Evolutionary conservation across 2,888 invertebrate species (phyloP).

Genomic region (Anarsia innoxiella): DNA sequence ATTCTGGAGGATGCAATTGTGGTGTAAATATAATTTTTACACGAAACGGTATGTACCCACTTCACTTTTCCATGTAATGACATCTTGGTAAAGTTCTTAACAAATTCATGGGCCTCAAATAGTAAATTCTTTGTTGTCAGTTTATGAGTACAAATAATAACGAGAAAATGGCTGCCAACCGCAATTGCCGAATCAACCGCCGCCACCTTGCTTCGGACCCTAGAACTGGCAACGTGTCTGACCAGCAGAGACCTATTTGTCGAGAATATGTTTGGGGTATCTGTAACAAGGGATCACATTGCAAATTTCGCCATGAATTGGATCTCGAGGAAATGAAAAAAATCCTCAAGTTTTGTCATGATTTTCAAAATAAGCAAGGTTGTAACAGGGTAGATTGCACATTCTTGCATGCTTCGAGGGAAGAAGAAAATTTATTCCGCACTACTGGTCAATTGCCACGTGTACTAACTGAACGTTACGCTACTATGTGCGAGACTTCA

Average conservation of each 20-base stretch:
- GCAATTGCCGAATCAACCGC: conserved; percentile 27
- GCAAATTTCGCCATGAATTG: conserved; percentile 47
- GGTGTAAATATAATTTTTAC: too few species aligned
- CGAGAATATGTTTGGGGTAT: conserved; percentile 56
- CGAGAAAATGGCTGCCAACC: conserved; percentile 51
- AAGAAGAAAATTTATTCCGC: conserved; percentile 47
- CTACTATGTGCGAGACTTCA: conserved; percentile 28
- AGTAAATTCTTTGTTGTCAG: conserved; percentile 18
- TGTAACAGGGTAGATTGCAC: conserved; percentile 48
- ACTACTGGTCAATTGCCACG: conserved; percentile 41
- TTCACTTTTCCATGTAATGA: too few species aligned
- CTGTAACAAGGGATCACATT: conserved; percentile 44
- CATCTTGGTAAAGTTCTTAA: too few species aligned
- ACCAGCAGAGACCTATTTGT: conserved; percentile 32
- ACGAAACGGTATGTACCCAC: too few species aligned
- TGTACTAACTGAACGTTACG: conserved; percentile 45
- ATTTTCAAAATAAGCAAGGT: conserved; percentile 51
- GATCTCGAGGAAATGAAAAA: conserved; percentile 49
- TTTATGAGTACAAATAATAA: conserved; percentile 33
- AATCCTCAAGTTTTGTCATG: conserved; percentile 55
- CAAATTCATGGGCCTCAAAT: too few species aligned
- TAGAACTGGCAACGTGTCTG: conserved; percentile 21
- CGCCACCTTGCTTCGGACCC: conserved; percentile 25
- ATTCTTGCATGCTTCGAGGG: conserved; percentile 47
- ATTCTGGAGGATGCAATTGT: too few species aligned